Evolutionary conservation across 1,140 invertebrate genomes (phyloP).

Genomic region (Telenomus remus): DNA sequence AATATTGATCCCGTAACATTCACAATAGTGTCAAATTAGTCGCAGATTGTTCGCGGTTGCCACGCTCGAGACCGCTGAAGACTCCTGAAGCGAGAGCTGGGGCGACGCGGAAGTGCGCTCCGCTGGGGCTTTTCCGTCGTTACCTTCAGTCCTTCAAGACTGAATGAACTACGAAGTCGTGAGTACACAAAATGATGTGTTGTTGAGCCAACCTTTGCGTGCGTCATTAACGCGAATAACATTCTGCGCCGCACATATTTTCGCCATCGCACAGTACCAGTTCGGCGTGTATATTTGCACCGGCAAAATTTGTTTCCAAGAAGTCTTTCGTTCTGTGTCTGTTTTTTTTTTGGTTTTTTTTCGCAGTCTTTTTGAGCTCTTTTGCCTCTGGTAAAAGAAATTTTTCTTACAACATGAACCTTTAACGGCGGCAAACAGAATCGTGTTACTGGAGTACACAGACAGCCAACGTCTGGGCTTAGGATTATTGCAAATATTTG

Average conservation of each 20-base stretch:
- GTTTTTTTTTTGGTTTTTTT: conserved; percentile 43
- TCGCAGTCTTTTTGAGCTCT: conserved; percentile 5
- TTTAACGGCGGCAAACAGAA: conserved; percentile 29
- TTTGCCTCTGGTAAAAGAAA: conserved; percentile 28
- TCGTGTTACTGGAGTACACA: conserved; percentile 50
- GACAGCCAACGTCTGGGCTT: conserved; percentile 33
- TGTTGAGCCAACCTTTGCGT: conserved; percentile 54
- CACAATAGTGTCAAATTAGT: conserved; percentile 57
- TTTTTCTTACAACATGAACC: conserved; percentile 44
- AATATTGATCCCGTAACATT: conserved; percentile 49
- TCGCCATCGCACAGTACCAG: conserved; percentile 1
- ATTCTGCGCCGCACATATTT: conserved; percentile 60
- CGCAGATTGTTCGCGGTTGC: conserved; percentile 56
- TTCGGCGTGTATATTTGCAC: conserved; percentile 34
- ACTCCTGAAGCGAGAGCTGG: conserved; percentile 8
- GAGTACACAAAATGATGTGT: conserved; percentile 52
- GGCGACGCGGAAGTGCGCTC: conserved; percentile 39
- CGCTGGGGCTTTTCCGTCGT: conserved; percentile 42
- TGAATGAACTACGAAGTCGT: conserved; percentile 44
- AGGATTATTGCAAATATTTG: conserved; percentile 59
- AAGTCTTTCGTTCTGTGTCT: conserved; percentile 49
- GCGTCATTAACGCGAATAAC: conserved; percentile 63
- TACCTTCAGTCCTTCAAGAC: conserved; percentile 21
- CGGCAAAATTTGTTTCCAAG: conserved; percentile 24
- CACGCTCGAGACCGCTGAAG: conserved; percentile 25